phyloP scores from a whole-genome alignment of 2,888 invertebrate genomes.

The Spodoptera exigua region DNA sequence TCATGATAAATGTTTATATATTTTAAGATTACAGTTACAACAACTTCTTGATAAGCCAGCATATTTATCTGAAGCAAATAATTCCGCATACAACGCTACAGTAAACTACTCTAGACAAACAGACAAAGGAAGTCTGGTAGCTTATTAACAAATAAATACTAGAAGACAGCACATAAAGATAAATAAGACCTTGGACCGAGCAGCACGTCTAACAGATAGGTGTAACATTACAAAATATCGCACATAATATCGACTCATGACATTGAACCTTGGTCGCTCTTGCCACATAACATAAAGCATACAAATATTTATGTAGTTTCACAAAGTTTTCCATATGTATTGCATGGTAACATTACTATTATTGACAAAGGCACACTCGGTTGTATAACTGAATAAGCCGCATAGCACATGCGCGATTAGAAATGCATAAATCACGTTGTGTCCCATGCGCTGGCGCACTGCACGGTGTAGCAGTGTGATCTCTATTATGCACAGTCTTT shows the following conservation, averaged over 20 bases:
- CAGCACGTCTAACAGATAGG: conserved; percentile 44
- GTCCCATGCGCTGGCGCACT: conserved; percentile 67
- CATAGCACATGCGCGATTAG: conserved; percentile 71
- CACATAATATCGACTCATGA: conserved; percentile 48
- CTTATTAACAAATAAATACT: conserved; percentile 41
- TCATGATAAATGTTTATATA: conserved; percentile 14
- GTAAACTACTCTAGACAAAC: conserved; percentile 28
- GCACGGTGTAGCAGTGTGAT: conserved; percentile 63
- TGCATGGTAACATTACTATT: conserved; percentile 59
- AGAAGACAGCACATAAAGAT: conserved; percentile 40
- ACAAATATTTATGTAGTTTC: conserved; percentile 42
- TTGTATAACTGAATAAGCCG: conserved; percentile 65
- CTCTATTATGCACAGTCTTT: conserved; percentile 60
- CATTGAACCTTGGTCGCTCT: conserved; percentile 54
- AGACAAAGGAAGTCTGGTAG: conserved; percentile 32
- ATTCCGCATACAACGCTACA: conserved; percentile 16
- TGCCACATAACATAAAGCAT: conserved; percentile 47
- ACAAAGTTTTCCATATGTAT: conserved; percentile 52
- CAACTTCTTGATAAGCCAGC: conserved; percentile 10
- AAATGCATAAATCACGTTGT: conserved; percentile 78
- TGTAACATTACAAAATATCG: conserved; percentile 57
- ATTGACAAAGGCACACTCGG: conserved; percentile 51
- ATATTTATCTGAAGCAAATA: conserved; percentile 30
- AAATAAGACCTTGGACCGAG: conserved; percentile 40
- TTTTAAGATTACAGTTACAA: conserved; percentile 6